A percentile compares a stretch with the other conserved stretches of the same genome.
These are phyloP conservation scores for Thomomys bottae DNA, from an alignment of 2,113 vertebrate species.

Conservation along the genomic window DNA sequence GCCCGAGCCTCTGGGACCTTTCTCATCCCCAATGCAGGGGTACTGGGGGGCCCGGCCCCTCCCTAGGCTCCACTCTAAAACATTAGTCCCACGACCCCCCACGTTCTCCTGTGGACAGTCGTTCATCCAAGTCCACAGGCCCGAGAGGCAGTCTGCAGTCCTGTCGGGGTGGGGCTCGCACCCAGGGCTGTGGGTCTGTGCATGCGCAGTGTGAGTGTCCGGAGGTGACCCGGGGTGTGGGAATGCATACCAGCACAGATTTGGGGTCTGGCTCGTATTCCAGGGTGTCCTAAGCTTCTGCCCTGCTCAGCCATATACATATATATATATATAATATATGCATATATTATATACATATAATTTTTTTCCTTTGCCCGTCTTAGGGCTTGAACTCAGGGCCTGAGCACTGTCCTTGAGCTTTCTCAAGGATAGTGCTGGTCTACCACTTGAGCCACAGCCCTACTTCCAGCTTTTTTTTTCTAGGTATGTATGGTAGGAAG, in stretches of 20 bases:
- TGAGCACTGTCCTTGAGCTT: too few species aligned
- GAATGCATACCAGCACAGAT: background rate
- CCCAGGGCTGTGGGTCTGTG: too few species aligned
- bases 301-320: background rate
- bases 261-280: background rate
- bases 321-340: too few species aligned
- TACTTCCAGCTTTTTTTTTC: too few species aligned
- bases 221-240: background rate
- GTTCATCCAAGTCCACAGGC: background rate
- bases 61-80: background rate
- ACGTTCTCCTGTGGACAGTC: background rate
- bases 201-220: background rate
- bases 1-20: background rate
- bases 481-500: too few species aligned
- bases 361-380: too few species aligned
- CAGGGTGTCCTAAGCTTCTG: background rate
- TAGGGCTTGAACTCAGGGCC: too few species aligned
- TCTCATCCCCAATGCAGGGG: background rate
- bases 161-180: too few species aligned
- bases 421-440: too few species aligned
- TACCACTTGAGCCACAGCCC: too few species aligned
- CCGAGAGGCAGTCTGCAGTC: too few species aligned
- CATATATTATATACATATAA: too few species aligned
- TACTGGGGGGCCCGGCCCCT: background rate
- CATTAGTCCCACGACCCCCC: background rate